phyloP scores from a whole-genome alignment of 2,888 invertebrate species.

The Scrobipalpa atriplicella region DNA sequence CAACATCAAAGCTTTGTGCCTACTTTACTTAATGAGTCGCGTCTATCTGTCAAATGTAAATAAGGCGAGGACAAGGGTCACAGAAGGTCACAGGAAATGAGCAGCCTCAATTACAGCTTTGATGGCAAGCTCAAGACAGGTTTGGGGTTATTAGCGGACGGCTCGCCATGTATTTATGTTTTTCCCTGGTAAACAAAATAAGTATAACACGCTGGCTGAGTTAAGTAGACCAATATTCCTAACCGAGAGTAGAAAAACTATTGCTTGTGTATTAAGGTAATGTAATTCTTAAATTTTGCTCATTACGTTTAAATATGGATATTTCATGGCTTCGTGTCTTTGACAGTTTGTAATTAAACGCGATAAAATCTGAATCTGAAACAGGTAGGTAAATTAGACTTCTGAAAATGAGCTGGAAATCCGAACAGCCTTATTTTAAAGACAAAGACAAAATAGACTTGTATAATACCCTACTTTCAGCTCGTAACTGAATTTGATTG shows the following conservation, averaged over 20 bases:
- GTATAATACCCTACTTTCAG: too few relatives aligned
- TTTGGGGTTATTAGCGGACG: not conserved
- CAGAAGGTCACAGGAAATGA: not conserved
- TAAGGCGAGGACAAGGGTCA: not conserved
- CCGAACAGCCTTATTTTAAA: not conserved
- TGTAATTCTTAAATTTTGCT: too few relatives aligned
- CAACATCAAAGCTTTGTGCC: constrained; percentile 1
- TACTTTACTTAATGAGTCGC: not conserved
- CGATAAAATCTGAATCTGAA: too few relatives aligned
- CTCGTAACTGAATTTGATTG: too few relatives aligned
- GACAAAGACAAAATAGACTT: not conserved
- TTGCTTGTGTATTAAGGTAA: too few relatives aligned
- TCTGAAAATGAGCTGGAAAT: too few relatives aligned
- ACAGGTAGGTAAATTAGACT: too few relatives aligned
- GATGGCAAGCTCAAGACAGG: not conserved
- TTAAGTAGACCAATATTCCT: not conserved
- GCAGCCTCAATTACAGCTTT: constrained; percentile 1
- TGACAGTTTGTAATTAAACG: too few relatives aligned
- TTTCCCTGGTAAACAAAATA: constrained; percentile 6
- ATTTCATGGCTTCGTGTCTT: too few relatives aligned
- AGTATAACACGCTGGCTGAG: not conserved
- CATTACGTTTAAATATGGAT: too few relatives aligned
- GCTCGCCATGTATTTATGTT: not conserved
- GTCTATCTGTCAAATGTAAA: not conserved
- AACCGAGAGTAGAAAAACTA: not conserved